These are phyloP conservation scores for Drosophila nannoptera DNA, from an alignment of 1,140 invertebrate genomes.

Conservation along the genomic window DNA sequence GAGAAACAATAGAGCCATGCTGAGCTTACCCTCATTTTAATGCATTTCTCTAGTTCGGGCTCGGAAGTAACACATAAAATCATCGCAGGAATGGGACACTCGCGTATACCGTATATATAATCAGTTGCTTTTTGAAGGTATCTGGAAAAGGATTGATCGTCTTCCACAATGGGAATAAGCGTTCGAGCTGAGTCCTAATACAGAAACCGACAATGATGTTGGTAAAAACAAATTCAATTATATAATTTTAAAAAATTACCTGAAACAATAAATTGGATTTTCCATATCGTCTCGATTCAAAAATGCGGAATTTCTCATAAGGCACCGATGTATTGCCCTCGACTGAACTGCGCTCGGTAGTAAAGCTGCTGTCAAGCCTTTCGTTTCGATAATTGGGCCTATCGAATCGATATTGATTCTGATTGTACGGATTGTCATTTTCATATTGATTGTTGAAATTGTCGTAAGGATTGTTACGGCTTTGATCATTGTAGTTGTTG, in stretches of 20 bases:
- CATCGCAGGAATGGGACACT: slow-evolving; percentile 89
- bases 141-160: slow-evolving; percentile 83
- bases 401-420: slow-evolving; percentile 43
- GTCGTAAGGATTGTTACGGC: slow-evolving; percentile 42
- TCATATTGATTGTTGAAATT: slow-evolving; percentile 63
- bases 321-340: slow-evolving; percentile 73
- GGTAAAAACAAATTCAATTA: slow-evolving; percentile 1
- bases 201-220: not conserved
- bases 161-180: slow-evolving; percentile 82
- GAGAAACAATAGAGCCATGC: not conserved
- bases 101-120: slow-evolving; percentile 85
- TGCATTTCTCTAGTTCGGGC: slow-evolving; percentile 93
- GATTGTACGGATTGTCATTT: slow-evolving; percentile 35
- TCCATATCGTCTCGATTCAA: slow-evolving; percentile 85
- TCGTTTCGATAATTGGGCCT: slow-evolving; percentile 57
- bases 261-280: slow-evolving; percentile 85
- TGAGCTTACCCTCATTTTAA: slow-evolving; percentile 91
- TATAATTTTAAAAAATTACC: slow-evolving; percentile 74
- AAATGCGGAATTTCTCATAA: slow-evolving; percentile 84
- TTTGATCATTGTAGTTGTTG: slow-evolving; percentile 54
- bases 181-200: slow-evolving; percentile 85
- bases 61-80: slow-evolving; percentile 94
- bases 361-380: slow-evolving; percentile 69
- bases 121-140: slow-evolving; percentile 84
- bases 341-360: slow-evolving; percentile 45